Evolutionary conservation across 2,113 vertebrate genomes (phyloP).

Genomic region (Forbesichthys papilliferus): DNA sequence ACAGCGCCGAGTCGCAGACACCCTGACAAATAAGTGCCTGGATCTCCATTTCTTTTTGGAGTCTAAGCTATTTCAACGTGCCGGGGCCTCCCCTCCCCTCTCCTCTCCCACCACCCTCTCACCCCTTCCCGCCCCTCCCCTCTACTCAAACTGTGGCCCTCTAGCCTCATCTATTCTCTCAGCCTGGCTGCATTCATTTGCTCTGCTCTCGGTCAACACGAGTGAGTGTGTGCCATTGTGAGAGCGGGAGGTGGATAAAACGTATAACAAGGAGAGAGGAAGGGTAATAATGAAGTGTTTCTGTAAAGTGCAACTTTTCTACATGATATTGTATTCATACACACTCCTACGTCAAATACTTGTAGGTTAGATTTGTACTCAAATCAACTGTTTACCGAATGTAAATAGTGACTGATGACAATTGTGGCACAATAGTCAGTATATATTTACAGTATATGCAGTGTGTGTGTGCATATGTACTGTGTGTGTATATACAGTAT

Average conservation of each 20-base stretch:
- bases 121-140: conserved; percentile 29
- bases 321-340: conserved; percentile 66
- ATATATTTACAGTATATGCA: not conserved
- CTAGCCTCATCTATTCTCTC: conserved; percentile 59
- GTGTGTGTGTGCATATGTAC: not conserved
- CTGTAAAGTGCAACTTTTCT: conserved; percentile 90
- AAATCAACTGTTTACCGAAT: not conserved
- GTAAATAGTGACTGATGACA: too few species aligned
- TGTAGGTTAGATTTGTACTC: not conserved
- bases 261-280: conserved; percentile 36
- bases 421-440: not conserved
- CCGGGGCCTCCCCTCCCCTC: conserved; percentile 64
- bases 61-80: conserved; percentile 70
- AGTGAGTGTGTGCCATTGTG: conserved; percentile 11
- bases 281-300: conserved; percentile 86
- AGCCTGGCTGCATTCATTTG: conserved; percentile 57
- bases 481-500: not conserved
- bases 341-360: not conserved
- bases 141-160: conserved; percentile 53
- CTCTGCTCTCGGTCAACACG: conserved; percentile 47
- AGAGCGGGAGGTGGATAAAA: not conserved
- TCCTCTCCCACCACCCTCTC: not conserved
- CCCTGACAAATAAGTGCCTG: conserved; percentile 79
- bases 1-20: conserved; percentile 70
- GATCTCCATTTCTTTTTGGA: conserved; percentile 75